These are phyloP conservation scores for Pseudopodoces humilis DNA, from an alignment of 2,113 vertebrate species.

Conservation along the genomic window DNA sequence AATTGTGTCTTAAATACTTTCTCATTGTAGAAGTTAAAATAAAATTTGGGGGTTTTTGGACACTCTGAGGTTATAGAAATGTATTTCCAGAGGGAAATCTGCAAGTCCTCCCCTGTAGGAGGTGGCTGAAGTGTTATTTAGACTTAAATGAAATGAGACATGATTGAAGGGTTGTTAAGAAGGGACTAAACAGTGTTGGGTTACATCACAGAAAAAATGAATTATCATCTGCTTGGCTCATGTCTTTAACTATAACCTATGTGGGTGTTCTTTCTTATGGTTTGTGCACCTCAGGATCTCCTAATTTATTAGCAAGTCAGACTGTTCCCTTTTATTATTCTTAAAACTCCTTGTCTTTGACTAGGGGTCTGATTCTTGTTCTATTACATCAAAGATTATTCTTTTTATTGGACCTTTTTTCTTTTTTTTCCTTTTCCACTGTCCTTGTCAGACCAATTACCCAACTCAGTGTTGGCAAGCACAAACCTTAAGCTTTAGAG, in stretches of 20 bases:
- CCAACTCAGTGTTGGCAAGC: not conserved
- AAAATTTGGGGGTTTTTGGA: not conserved
- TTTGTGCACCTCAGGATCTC: not conserved
- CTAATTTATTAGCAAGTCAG: not conserved
- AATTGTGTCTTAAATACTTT: slow-evolving; percentile 12
- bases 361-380: not conserved
- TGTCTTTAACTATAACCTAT: not conserved
- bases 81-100: slow-evolving; percentile 41
- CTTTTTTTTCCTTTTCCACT: not conserved
- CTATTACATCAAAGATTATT: not conserved
- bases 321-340: not conserved
- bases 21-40: slow-evolving; percentile 35
- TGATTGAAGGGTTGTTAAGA: slow-evolving; percentile 64
- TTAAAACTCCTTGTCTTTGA: not conserved
- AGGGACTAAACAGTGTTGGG: slow-evolving; percentile 10
- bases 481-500: not conserved
- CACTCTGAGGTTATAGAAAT: slow-evolving; percentile 18
- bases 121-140: slow-evolving; percentile 52
- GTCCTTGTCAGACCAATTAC: not conserved
- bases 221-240: not conserved
- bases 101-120: slow-evolving; percentile 49
- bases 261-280: accelerated
- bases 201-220: slow-evolving; percentile 33
- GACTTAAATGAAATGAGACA: slow-evolving; percentile 29
- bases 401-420: not conserved